Evolutionary conservation across 2,797 vertebrate genomes (phyloP).

Genomic region (Pipistrellus kuhlii): DNA sequence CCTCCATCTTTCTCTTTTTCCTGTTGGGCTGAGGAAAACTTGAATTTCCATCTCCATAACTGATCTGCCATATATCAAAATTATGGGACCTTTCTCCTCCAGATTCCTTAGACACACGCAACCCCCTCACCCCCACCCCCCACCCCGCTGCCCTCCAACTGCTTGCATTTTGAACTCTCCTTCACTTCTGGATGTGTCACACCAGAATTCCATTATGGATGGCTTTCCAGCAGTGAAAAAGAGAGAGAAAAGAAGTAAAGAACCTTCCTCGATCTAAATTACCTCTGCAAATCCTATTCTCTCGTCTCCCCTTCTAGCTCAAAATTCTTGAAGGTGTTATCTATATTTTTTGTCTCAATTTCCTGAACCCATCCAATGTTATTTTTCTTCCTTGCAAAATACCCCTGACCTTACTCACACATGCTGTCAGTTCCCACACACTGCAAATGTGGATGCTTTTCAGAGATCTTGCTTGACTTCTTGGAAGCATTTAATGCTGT

Average conservation of each 20-base stretch:
- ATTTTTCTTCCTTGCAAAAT: background rate
- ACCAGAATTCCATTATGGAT: background rate
- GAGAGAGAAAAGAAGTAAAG: background rate
- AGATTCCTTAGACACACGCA: background rate
- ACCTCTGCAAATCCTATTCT: background rate
- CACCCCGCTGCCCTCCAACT: background rate
- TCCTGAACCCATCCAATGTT: background rate
- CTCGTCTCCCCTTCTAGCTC: background rate
- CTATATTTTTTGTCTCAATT: background rate
- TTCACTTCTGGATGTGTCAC: background rate
- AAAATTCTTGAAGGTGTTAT: background rate
- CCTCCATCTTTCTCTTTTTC: background rate
- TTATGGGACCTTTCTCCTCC: background rate
- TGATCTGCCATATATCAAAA: background rate
- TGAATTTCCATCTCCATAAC: background rate
- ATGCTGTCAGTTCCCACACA: background rate
- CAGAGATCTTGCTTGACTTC: background rate
- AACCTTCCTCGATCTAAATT: background rate
- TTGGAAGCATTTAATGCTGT: background rate
- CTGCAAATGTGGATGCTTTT: background rate
- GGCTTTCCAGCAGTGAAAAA: background rate
- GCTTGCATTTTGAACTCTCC: background rate
- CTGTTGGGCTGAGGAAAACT: background rate
- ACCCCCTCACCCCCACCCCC: background rate
- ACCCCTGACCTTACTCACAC: background rate